phyloP scores from a whole-genome alignment of 2,797 vertebrate genomes.

The Cossypha polioptera region DNA sequence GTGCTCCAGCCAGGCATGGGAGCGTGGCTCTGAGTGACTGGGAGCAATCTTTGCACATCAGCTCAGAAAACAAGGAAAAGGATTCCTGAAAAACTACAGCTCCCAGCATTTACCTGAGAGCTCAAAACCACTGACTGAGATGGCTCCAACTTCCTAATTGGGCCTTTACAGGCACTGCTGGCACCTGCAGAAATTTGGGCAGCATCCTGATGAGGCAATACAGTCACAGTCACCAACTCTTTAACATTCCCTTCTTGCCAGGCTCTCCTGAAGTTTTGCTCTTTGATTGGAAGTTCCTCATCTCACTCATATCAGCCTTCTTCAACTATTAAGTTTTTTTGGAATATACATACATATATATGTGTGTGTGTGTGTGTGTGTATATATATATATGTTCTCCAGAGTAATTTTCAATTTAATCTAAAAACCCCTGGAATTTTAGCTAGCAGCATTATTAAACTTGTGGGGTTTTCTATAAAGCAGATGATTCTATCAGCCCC shows the following conservation, averaged over 20 bases:
- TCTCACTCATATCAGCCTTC: not conserved
- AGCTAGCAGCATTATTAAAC: not conserved
- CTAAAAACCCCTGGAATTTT: not conserved
- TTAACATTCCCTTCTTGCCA: not conserved
- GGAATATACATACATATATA: not conserved
- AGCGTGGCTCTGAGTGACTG: not conserved
- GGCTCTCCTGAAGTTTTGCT: not conserved
- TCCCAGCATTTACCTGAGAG: not conserved
- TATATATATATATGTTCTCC: not conserved
- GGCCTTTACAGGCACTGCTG: not conserved
- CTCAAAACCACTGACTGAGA: not conserved
- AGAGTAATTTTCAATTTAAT: not conserved
- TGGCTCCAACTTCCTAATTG: not conserved
- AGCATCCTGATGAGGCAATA: not conserved
- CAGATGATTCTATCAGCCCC: not conserved
- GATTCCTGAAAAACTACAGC: not conserved
- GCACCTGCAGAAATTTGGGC: not conserved
- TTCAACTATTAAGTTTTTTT: not conserved
- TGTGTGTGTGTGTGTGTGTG: too few relatives aligned
- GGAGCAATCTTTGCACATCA: conserved; percentile 32
- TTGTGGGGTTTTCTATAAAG: not conserved
- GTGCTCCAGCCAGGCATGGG: conserved; percentile 5
- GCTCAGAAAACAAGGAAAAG: not conserved
- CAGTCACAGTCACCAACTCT: not conserved
- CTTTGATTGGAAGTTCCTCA: not conserved